A percentile compares a stretch with the other conserved stretches of the same genome.
Evolutionary conservation across 1,140 invertebrate species (phyloP).

Genomic region (Drosophila melanica): DNA sequence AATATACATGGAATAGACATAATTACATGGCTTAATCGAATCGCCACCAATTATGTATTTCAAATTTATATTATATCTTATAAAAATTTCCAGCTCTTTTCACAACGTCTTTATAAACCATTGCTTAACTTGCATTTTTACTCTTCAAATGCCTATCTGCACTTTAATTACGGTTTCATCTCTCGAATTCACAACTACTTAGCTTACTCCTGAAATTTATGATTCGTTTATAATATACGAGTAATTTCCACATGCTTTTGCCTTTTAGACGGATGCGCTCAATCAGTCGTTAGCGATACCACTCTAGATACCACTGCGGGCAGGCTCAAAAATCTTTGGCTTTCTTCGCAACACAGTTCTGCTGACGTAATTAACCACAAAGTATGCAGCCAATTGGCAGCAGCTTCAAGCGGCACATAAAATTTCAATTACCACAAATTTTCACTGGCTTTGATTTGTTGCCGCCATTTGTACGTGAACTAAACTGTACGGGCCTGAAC

Average conservation of each 20-base stretch:
- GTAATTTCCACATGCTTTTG: slow-evolving; percentile 18
- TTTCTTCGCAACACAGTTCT: slow-evolving; percentile 17
- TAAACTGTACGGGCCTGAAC: slow-evolving; percentile 9
- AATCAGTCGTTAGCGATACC: slow-evolving; percentile 24
- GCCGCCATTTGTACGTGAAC: slow-evolving; percentile 46
- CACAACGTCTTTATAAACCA: not conserved
- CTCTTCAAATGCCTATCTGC: not conserved
- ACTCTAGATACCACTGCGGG: slow-evolving; percentile 36
- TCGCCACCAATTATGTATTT: no score
- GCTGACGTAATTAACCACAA: slow-evolving; percentile 60
- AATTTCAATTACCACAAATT: slow-evolving; percentile 72
- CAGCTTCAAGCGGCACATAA: slow-evolving; percentile 61
- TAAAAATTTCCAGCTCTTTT: no score
- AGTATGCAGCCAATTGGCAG: slow-evolving; percentile 56
- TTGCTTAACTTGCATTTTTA: not conserved
- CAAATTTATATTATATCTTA: no score
- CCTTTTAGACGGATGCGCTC: not conserved
- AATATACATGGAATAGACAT: no score
- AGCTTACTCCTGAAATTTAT: slow-evolving; percentile 20
- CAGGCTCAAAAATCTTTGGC: slow-evolving; percentile 8
- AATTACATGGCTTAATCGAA: no score
- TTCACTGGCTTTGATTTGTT: slow-evolving; percentile 60
- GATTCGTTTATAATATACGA: slow-evolving; percentile 11
- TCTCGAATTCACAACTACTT: slow-evolving; percentile 7
- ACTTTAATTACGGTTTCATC: slow-evolving; percentile 1